A percentile compares a stretch with the other conserved stretches of the same genome.
These are phyloP conservation scores for Tinamus guttatus DNA, from an alignment of 2,113 vertebrate species.

Conservation along the genomic window DNA sequence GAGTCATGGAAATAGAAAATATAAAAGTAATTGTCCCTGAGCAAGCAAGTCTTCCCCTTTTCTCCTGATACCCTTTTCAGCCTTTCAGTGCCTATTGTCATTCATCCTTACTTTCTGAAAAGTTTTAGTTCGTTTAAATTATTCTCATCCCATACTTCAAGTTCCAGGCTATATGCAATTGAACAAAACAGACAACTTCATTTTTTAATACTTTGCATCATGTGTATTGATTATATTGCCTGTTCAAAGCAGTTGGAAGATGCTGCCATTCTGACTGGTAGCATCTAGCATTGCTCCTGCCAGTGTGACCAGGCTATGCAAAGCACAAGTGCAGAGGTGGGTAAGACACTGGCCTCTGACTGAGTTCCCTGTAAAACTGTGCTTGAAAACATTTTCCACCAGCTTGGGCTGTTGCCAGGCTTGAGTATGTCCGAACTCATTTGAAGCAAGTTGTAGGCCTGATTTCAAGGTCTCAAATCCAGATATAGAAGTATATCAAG, in stretches of 20 bases:
- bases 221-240: neutral
- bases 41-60: neutral
- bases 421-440: neutral
- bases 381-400: neutral
- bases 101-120: neutral
- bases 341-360: neutral
- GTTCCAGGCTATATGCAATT: neutral
- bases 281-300: neutral
- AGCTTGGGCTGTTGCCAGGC: rapidly evolving
- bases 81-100: neutral
- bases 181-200: neutral
- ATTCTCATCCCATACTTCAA: neutral
- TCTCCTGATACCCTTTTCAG: neutral
- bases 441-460: neutral
- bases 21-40: neutral
- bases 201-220: neutral
- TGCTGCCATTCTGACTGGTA: rapidly evolving
- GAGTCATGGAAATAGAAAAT: neutral
- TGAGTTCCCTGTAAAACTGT: neutral
- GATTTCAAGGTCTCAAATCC: neutral
- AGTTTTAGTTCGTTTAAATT: neutral
- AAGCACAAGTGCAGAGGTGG: neutral
- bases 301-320: neutral
- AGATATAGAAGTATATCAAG: neutral
- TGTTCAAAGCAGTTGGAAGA: neutral